A percentile compares a stretch with the other conserved stretches of the same genome.
Evolutionary conservation across 1,140 invertebrate genomes (phyloP).

Genomic region (Diachasmimorpha longicaudata): DNA sequence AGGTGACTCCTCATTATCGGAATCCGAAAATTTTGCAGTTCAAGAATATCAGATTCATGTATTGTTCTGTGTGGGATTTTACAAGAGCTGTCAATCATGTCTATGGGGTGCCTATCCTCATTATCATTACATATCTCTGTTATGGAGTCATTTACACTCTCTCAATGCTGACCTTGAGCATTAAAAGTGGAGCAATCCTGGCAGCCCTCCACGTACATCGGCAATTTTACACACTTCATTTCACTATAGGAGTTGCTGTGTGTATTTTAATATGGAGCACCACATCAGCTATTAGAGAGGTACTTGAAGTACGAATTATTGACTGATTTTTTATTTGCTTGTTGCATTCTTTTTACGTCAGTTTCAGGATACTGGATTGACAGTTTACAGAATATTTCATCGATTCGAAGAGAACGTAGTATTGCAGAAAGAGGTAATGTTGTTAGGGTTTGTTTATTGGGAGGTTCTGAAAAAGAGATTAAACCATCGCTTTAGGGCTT

Average conservation of each 20-base stretch:
- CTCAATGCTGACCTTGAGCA: neutral
- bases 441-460: too few species aligned
- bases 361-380: neutral
- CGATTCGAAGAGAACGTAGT: neutral
- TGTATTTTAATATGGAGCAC: neutral
- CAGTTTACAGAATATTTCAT: neutral
- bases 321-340: neutral
- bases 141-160: neutral
- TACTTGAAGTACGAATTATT: neutral
- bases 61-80: neutral
- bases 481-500: too few species aligned
- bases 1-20: neutral
- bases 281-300: neutral
- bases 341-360: neutral
- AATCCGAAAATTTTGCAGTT: neutral
- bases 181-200: neutral
- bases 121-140: neutral
- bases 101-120: neutral
- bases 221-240: neutral
- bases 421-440: neutral
- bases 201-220: neutral
- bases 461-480: too few species aligned
- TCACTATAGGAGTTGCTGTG: neutral
- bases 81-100: neutral
- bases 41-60: neutral